These are phyloP conservation scores for Physella acuta DNA, from an alignment of 1,140 invertebrate species.

Conservation along the genomic window DNA sequence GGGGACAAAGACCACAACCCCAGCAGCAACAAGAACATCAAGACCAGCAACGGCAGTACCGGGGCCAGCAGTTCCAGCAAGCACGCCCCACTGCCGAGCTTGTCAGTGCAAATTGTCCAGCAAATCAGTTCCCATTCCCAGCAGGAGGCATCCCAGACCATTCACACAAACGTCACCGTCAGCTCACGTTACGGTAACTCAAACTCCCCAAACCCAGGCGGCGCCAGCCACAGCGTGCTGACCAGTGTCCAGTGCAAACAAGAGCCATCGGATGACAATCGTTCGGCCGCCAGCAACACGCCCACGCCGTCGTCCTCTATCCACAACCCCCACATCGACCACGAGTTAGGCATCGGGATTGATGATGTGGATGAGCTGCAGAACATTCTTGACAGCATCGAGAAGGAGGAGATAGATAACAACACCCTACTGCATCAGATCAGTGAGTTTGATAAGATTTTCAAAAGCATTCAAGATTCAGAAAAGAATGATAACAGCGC, in stretches of 20 bases:
- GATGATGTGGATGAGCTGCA: slow-evolving; percentile 30
- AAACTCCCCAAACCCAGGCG: slow-evolving; percentile 1
- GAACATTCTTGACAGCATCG: slow-evolving; percentile 70
- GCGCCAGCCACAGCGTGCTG: slow-evolving; percentile 45
- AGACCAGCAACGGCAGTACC: slow-evolving; percentile 31
- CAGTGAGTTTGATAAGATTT: slow-evolving; percentile 62
- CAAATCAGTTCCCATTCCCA: slow-evolving; percentile 81
- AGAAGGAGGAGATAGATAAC: slow-evolving; percentile 79
- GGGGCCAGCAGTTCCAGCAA: slow-evolving; percentile 17
- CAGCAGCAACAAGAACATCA: slow-evolving; percentile 24
- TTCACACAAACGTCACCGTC: slow-evolving; percentile 89
- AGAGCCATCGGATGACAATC: slow-evolving; percentile 69
- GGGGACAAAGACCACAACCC: slow-evolving; percentile 37
- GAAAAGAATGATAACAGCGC: slow-evolving; percentile 38
- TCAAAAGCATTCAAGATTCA: slow-evolving; percentile 39
- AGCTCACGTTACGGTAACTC: slow-evolving; percentile 65
- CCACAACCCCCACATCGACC: slow-evolving; percentile 61
- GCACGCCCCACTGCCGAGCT: slow-evolving; percentile 64
- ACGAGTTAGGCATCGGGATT: slow-evolving; percentile 60
- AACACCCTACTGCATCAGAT: slow-evolving; percentile 82
- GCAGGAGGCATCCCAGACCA: slow-evolving; percentile 82
- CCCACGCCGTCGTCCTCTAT: slow-evolving; percentile 3
- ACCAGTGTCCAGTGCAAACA: slow-evolving; percentile 76
- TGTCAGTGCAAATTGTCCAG: slow-evolving; percentile 86
- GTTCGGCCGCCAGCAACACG: slow-evolving; percentile 1